Percentiles rank a stretch among this genome's conserved stretches.
Evolutionary conservation across 1,140 invertebrate genomes (phyloP).

Genomic region (Drosophila fuyamai): DNA sequence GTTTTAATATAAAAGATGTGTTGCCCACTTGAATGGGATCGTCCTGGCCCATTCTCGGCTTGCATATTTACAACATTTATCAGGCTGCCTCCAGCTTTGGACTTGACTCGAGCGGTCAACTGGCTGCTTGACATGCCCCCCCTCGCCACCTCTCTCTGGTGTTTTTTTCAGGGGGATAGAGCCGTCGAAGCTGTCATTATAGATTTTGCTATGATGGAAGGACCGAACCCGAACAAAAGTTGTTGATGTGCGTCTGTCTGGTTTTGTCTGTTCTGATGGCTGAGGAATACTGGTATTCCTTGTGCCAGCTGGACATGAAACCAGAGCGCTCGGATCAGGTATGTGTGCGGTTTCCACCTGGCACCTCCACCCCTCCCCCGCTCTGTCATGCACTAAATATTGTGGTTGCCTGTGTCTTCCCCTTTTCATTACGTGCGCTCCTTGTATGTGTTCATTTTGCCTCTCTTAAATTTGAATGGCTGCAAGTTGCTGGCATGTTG

Average conservation of each 20-base stretch:
- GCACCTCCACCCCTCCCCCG: background rate
- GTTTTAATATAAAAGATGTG: conserved; percentile 72
- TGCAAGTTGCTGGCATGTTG: conserved; percentile 31
- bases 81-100: conserved; percentile 11
- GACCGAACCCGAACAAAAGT: conserved; percentile 49
- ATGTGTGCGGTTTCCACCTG: conserved; percentile 3
- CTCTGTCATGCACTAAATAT: conserved; percentile 61
- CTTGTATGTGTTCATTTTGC: conserved; percentile 43
- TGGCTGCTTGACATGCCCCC: conserved; percentile 35
- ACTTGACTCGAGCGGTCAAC: conserved; percentile 29
- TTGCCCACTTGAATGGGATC: conserved; percentile 3
- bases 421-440: conserved; percentile 64
- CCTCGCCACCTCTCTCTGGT: background rate
- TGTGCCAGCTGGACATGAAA: conserved; percentile 10
- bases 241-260: conserved; percentile 44
- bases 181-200: conserved; percentile 74
- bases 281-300: conserved; percentile 7
- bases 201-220: conserved; percentile 75
- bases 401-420: conserved; percentile 59
- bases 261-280: conserved; percentile 20
- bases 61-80: conserved; percentile 57
- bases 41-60: background rate
- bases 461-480: conserved; percentile 60
- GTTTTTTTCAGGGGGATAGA: conserved; percentile 42
- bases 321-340: background rate